Evolutionary conservation across 2,113 vertebrate genomes (phyloP).

Genomic region (Morone chrysops): DNA sequence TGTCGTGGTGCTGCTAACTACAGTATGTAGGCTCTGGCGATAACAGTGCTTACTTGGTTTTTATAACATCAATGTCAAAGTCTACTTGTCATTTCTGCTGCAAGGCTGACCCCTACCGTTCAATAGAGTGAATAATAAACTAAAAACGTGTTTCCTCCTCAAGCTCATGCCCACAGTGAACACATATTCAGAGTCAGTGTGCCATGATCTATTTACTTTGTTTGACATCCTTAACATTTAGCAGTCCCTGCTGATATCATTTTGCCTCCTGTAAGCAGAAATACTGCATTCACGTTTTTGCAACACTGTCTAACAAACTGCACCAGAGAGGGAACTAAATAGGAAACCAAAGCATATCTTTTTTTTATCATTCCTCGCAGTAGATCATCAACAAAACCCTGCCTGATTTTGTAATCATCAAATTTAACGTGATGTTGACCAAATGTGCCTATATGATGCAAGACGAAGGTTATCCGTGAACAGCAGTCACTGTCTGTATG

Average conservation of each 20-base stretch:
- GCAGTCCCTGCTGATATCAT: background rate
- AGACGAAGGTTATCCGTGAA: background rate
- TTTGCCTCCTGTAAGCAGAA: background rate
- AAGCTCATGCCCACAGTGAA: background rate
- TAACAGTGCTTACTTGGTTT: background rate
- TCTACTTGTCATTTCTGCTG: constrained; percentile 16
- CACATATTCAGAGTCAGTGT: background rate
- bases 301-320: background rate
- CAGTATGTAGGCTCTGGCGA: background rate
- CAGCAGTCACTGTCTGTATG: background rate
- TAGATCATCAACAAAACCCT: too few species aligned
- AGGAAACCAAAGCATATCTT: background rate
- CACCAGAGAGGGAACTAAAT: background rate
- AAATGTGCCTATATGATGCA: background rate
- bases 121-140: constrained; percentile 2
- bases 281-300: background rate
- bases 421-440: background rate
- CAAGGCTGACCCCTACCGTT: constrained; percentile 61
- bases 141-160: background rate
- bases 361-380: background rate
- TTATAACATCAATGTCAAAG: background rate
- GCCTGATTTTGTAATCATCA: background rate
- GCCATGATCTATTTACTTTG: background rate
- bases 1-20: background rate
- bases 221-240: background rate